phyloP scores from a whole-genome alignment of 2,113 vertebrate genomes.

The Gasterosteus nipponicus region DNA sequence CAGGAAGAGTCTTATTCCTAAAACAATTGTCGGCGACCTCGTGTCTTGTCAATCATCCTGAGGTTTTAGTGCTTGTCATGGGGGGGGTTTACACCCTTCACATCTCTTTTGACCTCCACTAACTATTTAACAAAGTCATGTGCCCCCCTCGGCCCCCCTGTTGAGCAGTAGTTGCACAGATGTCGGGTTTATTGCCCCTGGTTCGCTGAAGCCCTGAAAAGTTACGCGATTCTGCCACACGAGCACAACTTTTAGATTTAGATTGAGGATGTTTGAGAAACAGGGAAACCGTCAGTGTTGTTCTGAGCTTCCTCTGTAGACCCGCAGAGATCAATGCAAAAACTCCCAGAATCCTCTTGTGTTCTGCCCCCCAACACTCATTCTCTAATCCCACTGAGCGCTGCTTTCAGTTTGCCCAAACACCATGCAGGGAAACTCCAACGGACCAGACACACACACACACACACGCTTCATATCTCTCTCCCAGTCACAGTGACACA shows the following conservation, averaged over 20 bases:
- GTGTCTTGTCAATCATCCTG: conserved; percentile 36
- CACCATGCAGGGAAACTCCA: conserved; percentile 78
- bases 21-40: conserved; percentile 30
- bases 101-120: conserved; percentile 66
- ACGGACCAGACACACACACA: conserved; percentile 66
- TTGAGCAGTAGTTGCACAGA: conserved; percentile 64
- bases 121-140: conserved; percentile 76
- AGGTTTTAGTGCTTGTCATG: conserved; percentile 24
- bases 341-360: conserved; percentile 86
- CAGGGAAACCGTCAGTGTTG: conserved; percentile 9
- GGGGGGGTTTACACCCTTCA: conserved; percentile 12
- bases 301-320: not conserved
- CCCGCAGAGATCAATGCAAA: conserved; percentile 69
- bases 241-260: not conserved
- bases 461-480: conserved; percentile 35
- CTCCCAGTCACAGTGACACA: conserved; percentile 40
- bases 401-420: conserved; percentile 88
- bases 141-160: conserved; percentile 31
- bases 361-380: conserved; percentile 63
- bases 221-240: not conserved
- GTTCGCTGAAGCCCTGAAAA: conserved; percentile 59
- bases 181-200: conserved; percentile 79
- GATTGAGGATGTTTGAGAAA: not conserved
- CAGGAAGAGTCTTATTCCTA: conserved; percentile 37
- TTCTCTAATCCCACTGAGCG: conserved; percentile 92